These are phyloP conservation scores for Willowsia nigromaculata DNA, from an alignment of 2,888 invertebrate genomes.

Conservation along the genomic window DNA sequence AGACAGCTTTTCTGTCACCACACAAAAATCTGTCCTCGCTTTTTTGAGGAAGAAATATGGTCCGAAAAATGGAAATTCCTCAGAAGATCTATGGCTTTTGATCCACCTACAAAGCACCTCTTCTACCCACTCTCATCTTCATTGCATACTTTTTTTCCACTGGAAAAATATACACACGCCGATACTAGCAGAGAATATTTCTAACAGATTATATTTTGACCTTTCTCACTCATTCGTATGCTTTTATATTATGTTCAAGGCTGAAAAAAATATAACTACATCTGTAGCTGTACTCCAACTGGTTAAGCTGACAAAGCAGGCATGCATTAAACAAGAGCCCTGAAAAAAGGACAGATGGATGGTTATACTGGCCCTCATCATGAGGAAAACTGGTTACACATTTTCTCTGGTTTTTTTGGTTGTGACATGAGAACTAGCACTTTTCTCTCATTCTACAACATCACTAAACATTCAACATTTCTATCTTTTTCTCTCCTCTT, in stretches of 20 bases:
- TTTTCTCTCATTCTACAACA: neutral
- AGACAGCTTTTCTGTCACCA: conserved; percentile 65
- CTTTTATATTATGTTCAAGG: neutral
- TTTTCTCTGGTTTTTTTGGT: neutral
- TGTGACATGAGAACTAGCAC: conserved; percentile 38
- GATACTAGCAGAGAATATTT: neutral
- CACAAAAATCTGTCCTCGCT: conserved; percentile 5
- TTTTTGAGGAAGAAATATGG: neutral
- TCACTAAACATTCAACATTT: neutral
- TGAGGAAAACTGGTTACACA: neutral
- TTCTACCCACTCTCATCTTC: neutral
- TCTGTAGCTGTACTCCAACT: neutral
- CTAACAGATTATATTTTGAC: neutral
- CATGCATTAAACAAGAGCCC: neutral
- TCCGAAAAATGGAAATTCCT: conserved; percentile 36
- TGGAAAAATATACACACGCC: neutral
- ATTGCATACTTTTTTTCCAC: neutral
- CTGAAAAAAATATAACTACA: neutral
- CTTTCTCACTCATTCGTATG: neutral
- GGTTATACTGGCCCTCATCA: neutral
- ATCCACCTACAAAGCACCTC: conserved; percentile 35
- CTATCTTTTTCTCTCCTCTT: no score
- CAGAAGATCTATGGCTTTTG: conserved; percentile 21
- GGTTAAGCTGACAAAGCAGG: neutral
- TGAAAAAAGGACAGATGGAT: conserved; percentile 11